phyloP scores from a whole-genome alignment of 2,113 vertebrate species.

The Engystomops pustulosus region DNA sequence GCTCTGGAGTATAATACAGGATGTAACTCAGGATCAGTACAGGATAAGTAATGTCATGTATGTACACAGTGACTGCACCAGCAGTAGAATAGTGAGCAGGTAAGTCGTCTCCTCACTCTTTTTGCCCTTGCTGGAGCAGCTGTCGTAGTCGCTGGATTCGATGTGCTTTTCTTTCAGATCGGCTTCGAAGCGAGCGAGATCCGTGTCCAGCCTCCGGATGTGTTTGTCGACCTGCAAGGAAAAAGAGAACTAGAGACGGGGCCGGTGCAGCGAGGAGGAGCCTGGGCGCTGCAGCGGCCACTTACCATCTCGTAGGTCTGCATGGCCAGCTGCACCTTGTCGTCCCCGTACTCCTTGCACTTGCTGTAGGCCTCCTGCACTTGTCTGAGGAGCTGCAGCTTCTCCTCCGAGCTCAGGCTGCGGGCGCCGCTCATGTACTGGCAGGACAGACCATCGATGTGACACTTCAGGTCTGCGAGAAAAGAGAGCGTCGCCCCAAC shows the following conservation, averaged over 20 bases:
- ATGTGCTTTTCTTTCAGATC: constrained; percentile 98
- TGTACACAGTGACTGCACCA: too few relatives aligned
- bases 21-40: too few relatives aligned
- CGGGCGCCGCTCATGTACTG: constrained; percentile 92
- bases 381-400: constrained; percentile 90
- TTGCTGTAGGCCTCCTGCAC: constrained; percentile 96
- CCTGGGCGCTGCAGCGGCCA: neutral
- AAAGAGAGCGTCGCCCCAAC: too few relatives aligned
- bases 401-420: constrained; percentile 88
- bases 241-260: too few relatives aligned
- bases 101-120: constrained; percentile 80
- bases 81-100: neutral
- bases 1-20: too few relatives aligned
- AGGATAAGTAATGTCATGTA: too few relatives aligned
- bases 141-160: constrained; percentile 95
- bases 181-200: constrained; percentile 94
- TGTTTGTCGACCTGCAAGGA: constrained; percentile 97
- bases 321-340: constrained; percentile 98
- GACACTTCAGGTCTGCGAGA: constrained; percentile 89
- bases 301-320: constrained; percentile 98
- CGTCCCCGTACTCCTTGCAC: constrained; percentile 96
- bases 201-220: constrained; percentile 92
- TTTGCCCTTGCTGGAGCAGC: constrained; percentile 95
- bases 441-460: constrained; percentile 92
- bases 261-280: too few relatives aligned